These are phyloP conservation scores for Arctocebus calabarensis DNA, from an alignment of 2,797 vertebrate genomes.

Conservation along the genomic window DNA sequence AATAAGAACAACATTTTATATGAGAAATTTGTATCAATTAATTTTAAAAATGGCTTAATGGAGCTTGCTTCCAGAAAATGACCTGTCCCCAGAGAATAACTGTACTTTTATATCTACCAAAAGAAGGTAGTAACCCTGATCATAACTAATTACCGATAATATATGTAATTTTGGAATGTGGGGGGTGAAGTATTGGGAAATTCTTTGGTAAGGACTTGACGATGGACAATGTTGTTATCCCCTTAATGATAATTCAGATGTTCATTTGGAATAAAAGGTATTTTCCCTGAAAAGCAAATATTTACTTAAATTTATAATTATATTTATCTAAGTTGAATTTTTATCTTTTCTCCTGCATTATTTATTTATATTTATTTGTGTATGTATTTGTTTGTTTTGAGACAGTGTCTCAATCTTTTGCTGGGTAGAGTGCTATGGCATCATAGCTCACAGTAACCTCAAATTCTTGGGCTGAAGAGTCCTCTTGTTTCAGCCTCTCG, in stretches of 20 bases:
- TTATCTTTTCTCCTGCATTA: background rate
- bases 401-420: too few relatives aligned
- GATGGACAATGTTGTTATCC: background rate
- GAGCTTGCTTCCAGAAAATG: background rate
- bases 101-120: background rate
- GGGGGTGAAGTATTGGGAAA: background rate
- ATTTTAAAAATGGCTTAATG: background rate
- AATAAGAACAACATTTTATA: background rate
- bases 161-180: background rate
- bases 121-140: background rate
- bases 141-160: background rate
- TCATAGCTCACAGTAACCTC: too few relatives aligned
- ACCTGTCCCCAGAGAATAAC: background rate
- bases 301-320: conserved; percentile 27
- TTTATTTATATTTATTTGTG: background rate
- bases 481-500: too few relatives aligned
- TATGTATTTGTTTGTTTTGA: too few relatives aligned
- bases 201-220: background rate
- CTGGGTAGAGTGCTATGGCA: too few relatives aligned
- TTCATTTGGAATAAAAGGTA: background rate
- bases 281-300: background rate
- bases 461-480: too few relatives aligned
- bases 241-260: conserved; percentile 1
- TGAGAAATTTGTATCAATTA: background rate
- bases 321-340: background rate